These are phyloP conservation scores for Drosophila ananassae DNA, from an alignment of 1,140 invertebrate species.

Conservation along the genomic window DNA sequence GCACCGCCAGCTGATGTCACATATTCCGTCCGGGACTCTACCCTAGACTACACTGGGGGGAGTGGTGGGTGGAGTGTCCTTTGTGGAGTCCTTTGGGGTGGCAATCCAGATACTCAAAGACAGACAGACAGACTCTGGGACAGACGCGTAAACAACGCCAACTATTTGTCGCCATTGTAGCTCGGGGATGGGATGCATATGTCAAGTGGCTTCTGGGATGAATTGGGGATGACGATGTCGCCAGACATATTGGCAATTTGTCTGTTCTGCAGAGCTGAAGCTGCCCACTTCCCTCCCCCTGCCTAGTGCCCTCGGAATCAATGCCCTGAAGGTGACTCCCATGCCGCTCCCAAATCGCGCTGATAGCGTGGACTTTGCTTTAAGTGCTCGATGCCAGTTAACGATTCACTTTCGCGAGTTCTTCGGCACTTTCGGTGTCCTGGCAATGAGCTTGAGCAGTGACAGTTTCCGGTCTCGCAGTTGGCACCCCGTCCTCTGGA, in stretches of 20 bases:
- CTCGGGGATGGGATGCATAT: slow-evolving; percentile 23
- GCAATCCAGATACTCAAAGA: slow-evolving; percentile 26
- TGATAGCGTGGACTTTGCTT: background rate
- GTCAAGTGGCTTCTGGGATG: slow-evolving; percentile 22
- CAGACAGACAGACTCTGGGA: slow-evolving; percentile 17
- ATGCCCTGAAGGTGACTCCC: slow-evolving; percentile 5
- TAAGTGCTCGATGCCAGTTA: background rate
- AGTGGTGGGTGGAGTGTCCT: background rate
- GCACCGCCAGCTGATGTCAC: slow-evolving; percentile 23
- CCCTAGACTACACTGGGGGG: background rate
- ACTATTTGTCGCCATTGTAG: slow-evolving; percentile 45
- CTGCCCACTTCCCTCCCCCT: background rate
- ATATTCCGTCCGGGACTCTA: slow-evolving; percentile 5
- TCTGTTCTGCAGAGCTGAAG: slow-evolving; percentile 27
- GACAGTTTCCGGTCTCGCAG: background rate
- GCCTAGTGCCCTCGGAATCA: background rate
- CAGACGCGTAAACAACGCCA: slow-evolving; percentile 45
- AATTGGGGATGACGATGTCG: slow-evolving; percentile 43
- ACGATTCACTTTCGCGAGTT: background rate
- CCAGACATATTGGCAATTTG: slow-evolving; percentile 65
- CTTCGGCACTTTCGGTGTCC: background rate
- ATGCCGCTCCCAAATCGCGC: background rate
- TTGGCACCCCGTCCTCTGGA: background rate
- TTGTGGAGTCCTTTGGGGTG: slow-evolving; percentile 20
- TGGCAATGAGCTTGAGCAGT: background rate